Base-by-base conservation (phyloP, 2,888 invertebrate genomes). In the Synergus gifuensis region DNA sequence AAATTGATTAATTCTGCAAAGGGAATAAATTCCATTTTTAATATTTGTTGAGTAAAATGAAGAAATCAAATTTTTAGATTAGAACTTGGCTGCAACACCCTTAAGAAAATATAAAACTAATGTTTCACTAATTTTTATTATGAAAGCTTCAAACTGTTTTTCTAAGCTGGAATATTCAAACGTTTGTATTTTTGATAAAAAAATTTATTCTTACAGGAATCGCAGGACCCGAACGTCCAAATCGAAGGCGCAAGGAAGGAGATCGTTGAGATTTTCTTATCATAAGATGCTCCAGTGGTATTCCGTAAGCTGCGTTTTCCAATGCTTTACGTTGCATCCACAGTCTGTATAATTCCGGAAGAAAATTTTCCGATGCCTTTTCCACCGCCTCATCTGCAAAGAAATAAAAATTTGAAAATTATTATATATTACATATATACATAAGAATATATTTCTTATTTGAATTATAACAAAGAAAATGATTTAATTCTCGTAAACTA, bases 221-320 rank as follows among this genome's bases (percentile, higher is more conserved):
- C 5, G 73, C 49, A 9, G 84, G 82, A 73, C 80, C 78, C 9
- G 82, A 82, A 42, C 84, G 79, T 73, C 84, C 84, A 42, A 83
- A 84, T 76, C 84, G 81, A 76, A 84, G 78, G 22, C 84, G 83
- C 16, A 82, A 73, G 49, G 84, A 84, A 0, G 84, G 84, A n/a
- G 84, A 84, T 76, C 84, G 77, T 64, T 84, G 84, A 22, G 84
- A 84, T 78, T 84, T 84, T 63, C 84, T 76, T 28, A 82, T 81
- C 84, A 84, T 84, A 14, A 80, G 82, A 60, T 84, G 83, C 16
- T 83, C 81, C 9, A 49, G n/a, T n/a, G 73, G 73, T 36, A 73
- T 73, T 54, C 73, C 73, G 36, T 36, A 73, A 1, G 36, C 73
- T 22, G 60, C 60, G 12, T 73, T 73, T 16, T 54, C 73, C 73